phyloP scores from a whole-genome alignment of 2,888 invertebrate species.

The Synanthedon myopaeformis region DNA sequence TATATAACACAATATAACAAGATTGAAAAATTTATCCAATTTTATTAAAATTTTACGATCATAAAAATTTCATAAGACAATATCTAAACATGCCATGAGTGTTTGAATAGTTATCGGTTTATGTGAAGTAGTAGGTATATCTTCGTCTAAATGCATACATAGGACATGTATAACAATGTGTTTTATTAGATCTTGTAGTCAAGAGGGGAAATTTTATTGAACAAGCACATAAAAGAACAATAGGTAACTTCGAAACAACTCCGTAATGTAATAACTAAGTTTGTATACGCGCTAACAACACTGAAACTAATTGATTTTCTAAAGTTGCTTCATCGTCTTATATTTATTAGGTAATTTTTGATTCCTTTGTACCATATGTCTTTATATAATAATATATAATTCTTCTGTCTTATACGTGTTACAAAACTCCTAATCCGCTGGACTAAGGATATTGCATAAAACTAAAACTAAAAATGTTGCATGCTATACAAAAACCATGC shows the following conservation, averaged over 20 bases:
- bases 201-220: neutral
- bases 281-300: conserved; percentile 12
- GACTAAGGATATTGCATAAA: too few relatives aligned
- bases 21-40: too few relatives aligned
- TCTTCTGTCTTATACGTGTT: too few relatives aligned
- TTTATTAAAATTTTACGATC: neutral
- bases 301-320: conserved; percentile 18
- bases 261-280: conserved; percentile 14
- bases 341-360: neutral
- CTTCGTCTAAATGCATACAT: too few relatives aligned
- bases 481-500: too few relatives aligned
- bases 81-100: neutral
- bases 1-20: too few relatives aligned
- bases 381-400: too few relatives aligned
- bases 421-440: too few relatives aligned
- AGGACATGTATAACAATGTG: neutral
- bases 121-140: too few relatives aligned
- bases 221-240: conserved; percentile 11
- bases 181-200: neutral
- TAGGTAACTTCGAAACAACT: conserved; percentile 10
- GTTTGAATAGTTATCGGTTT: too few relatives aligned
- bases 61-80: neutral
- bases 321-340: conserved; percentile 9
- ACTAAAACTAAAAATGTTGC: too few relatives aligned
- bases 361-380: too few relatives aligned